phyloP scores from a whole-genome alignment of 1,140 invertebrate genomes.

The Pachyrhynchus sulphureomaculatus region DNA sequence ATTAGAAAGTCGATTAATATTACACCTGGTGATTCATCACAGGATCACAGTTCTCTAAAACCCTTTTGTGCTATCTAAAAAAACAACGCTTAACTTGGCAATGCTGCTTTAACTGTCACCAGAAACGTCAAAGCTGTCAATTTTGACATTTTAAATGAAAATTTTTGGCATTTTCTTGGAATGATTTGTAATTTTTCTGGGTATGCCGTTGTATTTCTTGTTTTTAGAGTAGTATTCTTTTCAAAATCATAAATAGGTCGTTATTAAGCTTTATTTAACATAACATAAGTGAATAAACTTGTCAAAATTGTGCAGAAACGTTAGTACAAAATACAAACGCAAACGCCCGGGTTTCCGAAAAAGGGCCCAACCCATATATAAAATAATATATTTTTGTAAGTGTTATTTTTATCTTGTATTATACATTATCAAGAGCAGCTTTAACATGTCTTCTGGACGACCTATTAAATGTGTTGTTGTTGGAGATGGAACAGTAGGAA shows the following conservation, averaged over 20 bases:
- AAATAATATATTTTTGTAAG: too few relatives aligned
- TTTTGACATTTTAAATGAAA: neutral
- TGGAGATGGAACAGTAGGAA: conserved; percentile 90
- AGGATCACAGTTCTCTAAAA: too few relatives aligned
- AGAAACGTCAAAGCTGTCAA: neutral
- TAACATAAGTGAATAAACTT: neutral
- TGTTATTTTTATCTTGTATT: too few relatives aligned
- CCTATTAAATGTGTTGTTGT: conserved; percentile 98
- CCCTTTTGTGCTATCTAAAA: too few relatives aligned
- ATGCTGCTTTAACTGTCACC: too few relatives aligned
- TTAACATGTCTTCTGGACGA: conserved; percentile 73
- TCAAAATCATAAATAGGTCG: neutral
- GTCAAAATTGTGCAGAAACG: neutral
- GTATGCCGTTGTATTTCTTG: conserved; percentile 1
- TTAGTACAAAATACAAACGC: neutral
- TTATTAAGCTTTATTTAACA: too few relatives aligned
- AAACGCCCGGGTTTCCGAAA: neutral
- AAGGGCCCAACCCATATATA: conserved; percentile 4
- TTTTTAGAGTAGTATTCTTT: neutral
- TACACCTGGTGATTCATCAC: too few relatives aligned
- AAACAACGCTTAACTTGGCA: too few relatives aligned
- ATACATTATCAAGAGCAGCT: too few relatives aligned
- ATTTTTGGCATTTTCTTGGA: neutral
- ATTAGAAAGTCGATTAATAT: too few relatives aligned
- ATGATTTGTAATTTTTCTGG: conserved; percentile 10